Conservation (phyloP, 2,113 vertebrate species). For the Lamprotornis superbus region DNA sequence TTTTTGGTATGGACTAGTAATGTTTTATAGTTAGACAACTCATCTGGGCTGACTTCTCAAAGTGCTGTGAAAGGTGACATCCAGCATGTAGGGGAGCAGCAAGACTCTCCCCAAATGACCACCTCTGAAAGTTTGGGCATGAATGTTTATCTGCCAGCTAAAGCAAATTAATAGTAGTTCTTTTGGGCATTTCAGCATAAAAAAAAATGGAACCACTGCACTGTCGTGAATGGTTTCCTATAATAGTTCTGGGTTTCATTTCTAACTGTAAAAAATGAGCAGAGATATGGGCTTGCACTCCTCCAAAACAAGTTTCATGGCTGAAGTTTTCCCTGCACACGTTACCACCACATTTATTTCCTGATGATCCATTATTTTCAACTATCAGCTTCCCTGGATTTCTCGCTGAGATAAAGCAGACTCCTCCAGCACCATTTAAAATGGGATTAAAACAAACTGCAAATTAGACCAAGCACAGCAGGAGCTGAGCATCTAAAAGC, state of each 20-base stretch:
- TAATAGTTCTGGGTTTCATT: not conserved
- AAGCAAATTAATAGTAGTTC: not conserved
- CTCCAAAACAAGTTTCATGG: not conserved
- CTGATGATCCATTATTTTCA: conserved; percentile 35
- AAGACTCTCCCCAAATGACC: not conserved
- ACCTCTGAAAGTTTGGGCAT: not conserved
- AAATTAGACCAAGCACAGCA: conserved; percentile 52
- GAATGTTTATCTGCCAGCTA: not conserved
- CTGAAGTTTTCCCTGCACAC: not conserved
- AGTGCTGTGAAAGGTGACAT: not conserved
- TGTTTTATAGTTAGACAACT: not conserved
- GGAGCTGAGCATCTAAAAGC: conserved; percentile 54
- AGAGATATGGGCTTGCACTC: not conserved
- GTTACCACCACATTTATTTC: conserved; percentile 10
- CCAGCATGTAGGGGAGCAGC: fast-evolving
- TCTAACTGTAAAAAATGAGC: not conserved
- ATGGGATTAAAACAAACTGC: conserved; percentile 36
- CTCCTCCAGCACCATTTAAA: conserved; percentile 29
- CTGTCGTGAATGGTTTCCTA: not conserved
- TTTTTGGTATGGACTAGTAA: not conserved
- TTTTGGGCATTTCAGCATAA: not conserved
- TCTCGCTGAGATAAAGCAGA: conserved; percentile 5
- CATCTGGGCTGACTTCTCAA: not conserved
- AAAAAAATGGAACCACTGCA: not conserved
- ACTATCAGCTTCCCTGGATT: not conserved